phyloP scores from a whole-genome alignment of 2,888 invertebrate species.

The Epistrophella euchroma region DNA sequence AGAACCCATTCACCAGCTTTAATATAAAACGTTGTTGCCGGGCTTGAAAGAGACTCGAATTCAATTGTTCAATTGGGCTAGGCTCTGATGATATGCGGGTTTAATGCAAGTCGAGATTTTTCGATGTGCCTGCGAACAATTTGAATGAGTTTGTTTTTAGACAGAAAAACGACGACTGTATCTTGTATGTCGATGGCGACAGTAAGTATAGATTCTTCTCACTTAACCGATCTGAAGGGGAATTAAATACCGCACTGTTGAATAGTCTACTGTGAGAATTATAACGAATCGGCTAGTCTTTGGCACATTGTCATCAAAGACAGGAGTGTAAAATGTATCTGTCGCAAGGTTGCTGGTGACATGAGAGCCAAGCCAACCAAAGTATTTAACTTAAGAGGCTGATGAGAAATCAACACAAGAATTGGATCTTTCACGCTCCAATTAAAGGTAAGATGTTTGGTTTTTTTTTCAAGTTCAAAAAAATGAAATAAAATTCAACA shows the following conservation, averaged over 20 bases:
- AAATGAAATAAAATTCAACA: neutral
- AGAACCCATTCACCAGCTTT: conserved; percentile 66
- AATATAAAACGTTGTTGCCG: neutral
- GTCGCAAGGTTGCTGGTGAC: conserved; percentile 41
- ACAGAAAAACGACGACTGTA: neutral
- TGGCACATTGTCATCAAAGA: conserved; percentile 53
- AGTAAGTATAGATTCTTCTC: conserved; percentile 28
- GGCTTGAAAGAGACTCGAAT: conserved; percentile 43
- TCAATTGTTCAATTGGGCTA: conserved; percentile 57
- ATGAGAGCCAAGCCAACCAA: conserved; percentile 29
- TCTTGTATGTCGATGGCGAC: conserved; percentile 13
- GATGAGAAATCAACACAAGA: conserved; percentile 18
- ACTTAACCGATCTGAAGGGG: conserved; percentile 45
- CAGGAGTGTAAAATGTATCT: conserved; percentile 50
- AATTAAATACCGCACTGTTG: conserved; percentile 58
- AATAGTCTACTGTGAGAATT: conserved; percentile 59
- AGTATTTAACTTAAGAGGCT: conserved; percentile 13
- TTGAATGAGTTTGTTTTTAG: conserved; percentile 26
- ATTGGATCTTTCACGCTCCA: conserved; percentile 24
- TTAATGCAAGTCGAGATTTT: conserved; percentile 21
- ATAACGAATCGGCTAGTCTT: conserved; percentile 3
- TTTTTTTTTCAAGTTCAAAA: conserved; percentile 1
- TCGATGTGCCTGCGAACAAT: neutral
- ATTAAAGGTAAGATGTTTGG: neutral
- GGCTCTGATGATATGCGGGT: conserved; percentile 6